Percentiles rank a stretch among this genome's conserved stretches.
Evolutionary conservation across 2,888 invertebrate genomes (phyloP).

Genomic region (Glaucopsyche alexis): DNA sequence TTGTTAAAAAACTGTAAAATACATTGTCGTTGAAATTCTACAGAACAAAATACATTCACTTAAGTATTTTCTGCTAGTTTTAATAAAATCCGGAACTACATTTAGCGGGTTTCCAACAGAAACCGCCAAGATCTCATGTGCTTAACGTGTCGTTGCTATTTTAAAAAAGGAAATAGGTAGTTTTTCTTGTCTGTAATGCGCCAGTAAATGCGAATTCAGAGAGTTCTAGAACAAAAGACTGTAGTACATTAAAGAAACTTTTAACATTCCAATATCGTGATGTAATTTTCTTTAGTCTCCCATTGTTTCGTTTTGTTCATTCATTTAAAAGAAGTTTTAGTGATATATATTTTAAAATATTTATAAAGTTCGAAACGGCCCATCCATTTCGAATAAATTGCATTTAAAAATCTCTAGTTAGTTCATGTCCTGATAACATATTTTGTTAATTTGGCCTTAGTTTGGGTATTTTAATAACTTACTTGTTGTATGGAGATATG

Average conservation of each 20-base stretch:
- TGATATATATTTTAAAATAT: not conserved
- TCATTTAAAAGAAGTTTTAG: constrained; percentile 3
- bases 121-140: constrained; percentile 9
- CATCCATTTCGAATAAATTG: not conserved
- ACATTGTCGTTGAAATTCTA: not conserved
- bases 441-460: too few species aligned
- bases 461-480: too few species aligned
- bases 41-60: constrained; percentile 1
- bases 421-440: not conserved
- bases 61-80: constrained; percentile 14
- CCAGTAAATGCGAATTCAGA: constrained; percentile 11
- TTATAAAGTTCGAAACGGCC: not conserved
- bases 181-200: constrained; percentile 17
- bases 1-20: constrained; percentile 5
- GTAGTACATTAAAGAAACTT: constrained; percentile 39
- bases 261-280: constrained; percentile 34
- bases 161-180: constrained; percentile 15
- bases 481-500: too few species aligned
- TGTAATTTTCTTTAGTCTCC: constrained; percentile 19
- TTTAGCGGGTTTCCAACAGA: constrained; percentile 7
- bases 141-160: constrained; percentile 23
- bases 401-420: not conserved
- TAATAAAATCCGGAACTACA: constrained; percentile 10
- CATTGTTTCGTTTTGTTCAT: constrained; percentile 24
- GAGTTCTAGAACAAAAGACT: constrained; percentile 37